Evolutionary conservation across 2,888 invertebrate species (phyloP), one percentile per base, ranked within the genome.

Genomic region (Halictus quadricinctus): DNA sequence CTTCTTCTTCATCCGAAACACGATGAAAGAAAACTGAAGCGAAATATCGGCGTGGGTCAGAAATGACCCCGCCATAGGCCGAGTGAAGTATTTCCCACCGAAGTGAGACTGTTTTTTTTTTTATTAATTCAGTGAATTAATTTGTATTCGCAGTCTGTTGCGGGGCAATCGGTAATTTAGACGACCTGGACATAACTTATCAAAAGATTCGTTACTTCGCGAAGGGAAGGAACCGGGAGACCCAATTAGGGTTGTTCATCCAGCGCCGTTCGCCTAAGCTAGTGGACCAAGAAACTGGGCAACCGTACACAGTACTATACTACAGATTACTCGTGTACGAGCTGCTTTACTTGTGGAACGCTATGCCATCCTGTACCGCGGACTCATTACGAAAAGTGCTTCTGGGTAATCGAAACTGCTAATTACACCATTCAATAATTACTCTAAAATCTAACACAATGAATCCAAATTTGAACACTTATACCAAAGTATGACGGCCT

Each of bases 261-360:
- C 84, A 91, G 15, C 91, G 94, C 5, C 90, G 95, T 79, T 87
- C 93, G 1, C 88, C 91, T 4, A 93, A 94, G 75, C 89, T 95
- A 29, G 74, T 93, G 21, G 88, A 92, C 79, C 88, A 91, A 72
- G 85, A 88, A 46, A 91, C 91, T 60, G 90, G 90, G 43, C 87
- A 84, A 66, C 90, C 90, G 5, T 92, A 92, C 72, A 81, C 91
- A 2, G 76, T 88, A 7, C 83, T 93, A 10, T 96, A 95, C 91
- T 96, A 96, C 94, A 95, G 95, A 86, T 93, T 97, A 80, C 95
- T 96, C 75, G 95, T 96, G 36, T 96, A 96, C 90, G 97, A 97
- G 93, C 95, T 97, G 92, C 94, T 97, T 58, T 97, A 96, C 91
- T 94, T 97, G 73, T 97, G 97, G 97, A 96, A 96, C 91, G 96